Evolutionary conservation across 2,113 vertebrate species (phyloP), one percentile per base, ranked within the genome.

Genomic region (Chinchilla lanigera): DNA sequence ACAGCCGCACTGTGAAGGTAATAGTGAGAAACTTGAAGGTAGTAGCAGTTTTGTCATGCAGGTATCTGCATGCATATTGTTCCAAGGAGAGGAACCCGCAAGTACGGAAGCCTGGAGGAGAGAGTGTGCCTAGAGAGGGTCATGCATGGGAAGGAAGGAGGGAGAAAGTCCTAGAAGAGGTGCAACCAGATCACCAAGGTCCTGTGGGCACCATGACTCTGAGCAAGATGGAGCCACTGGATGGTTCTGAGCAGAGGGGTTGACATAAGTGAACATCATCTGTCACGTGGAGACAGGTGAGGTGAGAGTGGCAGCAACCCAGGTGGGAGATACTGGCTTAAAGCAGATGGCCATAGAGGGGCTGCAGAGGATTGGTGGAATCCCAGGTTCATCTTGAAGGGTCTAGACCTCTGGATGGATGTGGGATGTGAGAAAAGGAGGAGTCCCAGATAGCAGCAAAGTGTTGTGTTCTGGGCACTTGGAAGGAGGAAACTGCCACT

Each of bases 211-310:
- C 26, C 30, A 38, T 35, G 4, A 8, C 19, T 80, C 73, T 7
- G 11, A 24, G 44, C 1, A 7, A 95, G 24, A 30, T 0, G 7
- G 24, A 67, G 38, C 28, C 67, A 13, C 2, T 0, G 14, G 11
- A 20, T 22, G 65, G 47, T 56, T 82, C 33, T 1, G 38, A 73
- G 63, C 14, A 30, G 2, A 67, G 26, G 35, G 38, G 78, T 1
- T 28, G 35, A 24, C 22, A 1, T 1, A 5, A 41, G 1, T 13
- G 28, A 47, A 7, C 0, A 0, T 20, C 1, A 0, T 5, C 47
- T 75, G 73, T 10, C 17, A 0, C 2, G 13, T 8, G n/a, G 17
- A 65, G 28, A 52, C 86, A 56, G 52, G 52, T 7, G 54, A 58
- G 28, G 33, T 73, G 41, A 47, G 30, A 60, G 17, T 28, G 73